phyloP scores from a whole-genome alignment of 2,113 vertebrate genomes.

The Tor tambroides region DNA sequence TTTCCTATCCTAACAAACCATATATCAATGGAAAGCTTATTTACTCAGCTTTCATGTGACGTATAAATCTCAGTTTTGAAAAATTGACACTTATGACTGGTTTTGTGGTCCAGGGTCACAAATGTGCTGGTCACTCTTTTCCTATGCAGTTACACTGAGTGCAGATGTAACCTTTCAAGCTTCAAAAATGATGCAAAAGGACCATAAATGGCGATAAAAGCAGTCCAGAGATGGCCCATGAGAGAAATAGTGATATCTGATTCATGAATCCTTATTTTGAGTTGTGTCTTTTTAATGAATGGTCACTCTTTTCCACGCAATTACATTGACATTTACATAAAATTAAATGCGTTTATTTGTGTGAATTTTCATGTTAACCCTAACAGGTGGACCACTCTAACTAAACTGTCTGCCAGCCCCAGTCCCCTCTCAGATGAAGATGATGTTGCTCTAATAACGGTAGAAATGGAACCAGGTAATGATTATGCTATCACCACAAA shows the following conservation, averaged over 20 bases:
- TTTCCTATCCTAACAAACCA: too few species aligned
- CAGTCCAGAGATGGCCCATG: neutral
- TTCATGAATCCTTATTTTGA: neutral
- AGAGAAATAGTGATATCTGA: neutral
- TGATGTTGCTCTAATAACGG: slow-evolving; percentile 89
- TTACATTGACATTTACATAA: neutral
- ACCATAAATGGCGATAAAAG: neutral
- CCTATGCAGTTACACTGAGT: neutral
- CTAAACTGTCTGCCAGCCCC: slow-evolving; percentile 68
- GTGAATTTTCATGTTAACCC: neutral
- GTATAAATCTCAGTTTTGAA: too few species aligned
- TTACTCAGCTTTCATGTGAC: too few species aligned
- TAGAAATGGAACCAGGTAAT: slow-evolving; percentile 90
- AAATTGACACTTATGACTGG: too few species aligned
- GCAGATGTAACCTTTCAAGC: neutral
- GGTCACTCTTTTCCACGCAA: neutral
- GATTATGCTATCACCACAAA: neutral
- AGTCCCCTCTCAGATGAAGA: slow-evolving; percentile 88
- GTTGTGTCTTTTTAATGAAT: neutral
- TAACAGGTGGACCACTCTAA: slow-evolving; percentile 69
- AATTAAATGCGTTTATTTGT: too few species aligned
- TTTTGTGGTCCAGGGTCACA: too few species aligned
- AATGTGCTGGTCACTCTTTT: neutral
- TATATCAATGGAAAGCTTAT: too few species aligned
- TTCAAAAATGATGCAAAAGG: neutral